These are phyloP conservation scores for Trypoxylus dichotomus DNA, from an alignment of 1,140 invertebrate genomes.

Conservation along the genomic window DNA sequence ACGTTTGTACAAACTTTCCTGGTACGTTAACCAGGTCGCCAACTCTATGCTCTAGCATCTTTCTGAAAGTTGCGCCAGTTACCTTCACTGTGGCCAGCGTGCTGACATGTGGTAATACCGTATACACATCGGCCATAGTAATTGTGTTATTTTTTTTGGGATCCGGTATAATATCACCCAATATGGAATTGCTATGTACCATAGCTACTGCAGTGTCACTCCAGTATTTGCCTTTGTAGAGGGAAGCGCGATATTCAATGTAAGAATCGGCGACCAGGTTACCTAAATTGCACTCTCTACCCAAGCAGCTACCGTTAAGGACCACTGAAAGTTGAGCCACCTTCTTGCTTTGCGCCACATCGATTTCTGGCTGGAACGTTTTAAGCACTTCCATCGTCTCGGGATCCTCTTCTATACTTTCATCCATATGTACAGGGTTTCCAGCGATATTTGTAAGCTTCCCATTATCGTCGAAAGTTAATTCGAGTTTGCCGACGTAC, in stretches of 20 bases:
- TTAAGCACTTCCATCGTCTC: neutral
- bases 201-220: neutral
- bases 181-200: neutral
- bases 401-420: neutral
- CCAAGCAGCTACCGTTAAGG: neutral
- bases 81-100: neutral
- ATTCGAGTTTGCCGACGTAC: neutral
- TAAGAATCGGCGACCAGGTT: neutral
- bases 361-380: neutral
- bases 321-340: neutral
- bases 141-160: neutral
- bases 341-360: neutral
- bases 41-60: neutral
- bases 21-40: too few relatives aligned
- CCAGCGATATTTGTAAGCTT: neutral
- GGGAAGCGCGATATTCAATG: neutral
- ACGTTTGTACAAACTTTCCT: too few relatives aligned
- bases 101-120: neutral
- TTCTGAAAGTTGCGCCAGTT: neutral
- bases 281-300: neutral
- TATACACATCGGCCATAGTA: neutral
- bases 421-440: neutral
- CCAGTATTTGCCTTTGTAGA: neutral
- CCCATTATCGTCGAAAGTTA: neutral
- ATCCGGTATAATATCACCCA: too few relatives aligned